Evolutionary conservation across 2,888 invertebrate genomes (phyloP).

Genomic region (Cheilosia impressa): DNA sequence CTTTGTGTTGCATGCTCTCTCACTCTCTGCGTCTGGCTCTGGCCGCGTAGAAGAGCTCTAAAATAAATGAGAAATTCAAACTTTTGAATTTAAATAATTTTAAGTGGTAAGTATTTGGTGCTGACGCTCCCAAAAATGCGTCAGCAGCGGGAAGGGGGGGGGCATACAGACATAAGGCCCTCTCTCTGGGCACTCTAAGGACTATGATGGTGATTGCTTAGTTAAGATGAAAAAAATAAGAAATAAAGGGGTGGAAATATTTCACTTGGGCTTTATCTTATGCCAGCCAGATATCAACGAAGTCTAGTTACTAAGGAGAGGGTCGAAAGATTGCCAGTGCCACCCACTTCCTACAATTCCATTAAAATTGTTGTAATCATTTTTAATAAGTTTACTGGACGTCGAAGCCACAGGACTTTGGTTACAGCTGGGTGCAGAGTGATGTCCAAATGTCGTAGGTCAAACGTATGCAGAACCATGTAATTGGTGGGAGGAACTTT

Average conservation of each 20-base stretch:
- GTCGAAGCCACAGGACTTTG: neutral
- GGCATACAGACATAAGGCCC: constrained; percentile 37
- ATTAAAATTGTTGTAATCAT: constrained; percentile 13
- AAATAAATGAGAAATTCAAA: constrained; percentile 73
- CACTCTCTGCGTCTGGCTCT: neutral
- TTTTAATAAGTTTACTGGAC: constrained; percentile 11
- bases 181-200: constrained; percentile 34
- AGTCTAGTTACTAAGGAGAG: neutral
- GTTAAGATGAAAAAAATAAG: constrained; percentile 20
- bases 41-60: constrained; percentile 53
- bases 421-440: no score
- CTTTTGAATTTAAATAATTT: constrained; percentile 75
- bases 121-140: constrained; percentile 59
- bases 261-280: constrained; percentile 61
- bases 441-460: no score
- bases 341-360: neutral
- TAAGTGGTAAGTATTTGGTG: constrained; percentile 66
- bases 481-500: no score
- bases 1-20: constrained; percentile 36
- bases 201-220: constrained; percentile 64
- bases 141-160: neutral
- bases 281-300: neutral
- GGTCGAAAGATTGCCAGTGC: neutral
- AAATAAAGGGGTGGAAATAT: constrained; percentile 26
- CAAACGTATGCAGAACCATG: no score